Evolutionary conservation across 2,888 invertebrate genomes (phyloP).

Genomic region (Stenodera caucasica): DNA sequence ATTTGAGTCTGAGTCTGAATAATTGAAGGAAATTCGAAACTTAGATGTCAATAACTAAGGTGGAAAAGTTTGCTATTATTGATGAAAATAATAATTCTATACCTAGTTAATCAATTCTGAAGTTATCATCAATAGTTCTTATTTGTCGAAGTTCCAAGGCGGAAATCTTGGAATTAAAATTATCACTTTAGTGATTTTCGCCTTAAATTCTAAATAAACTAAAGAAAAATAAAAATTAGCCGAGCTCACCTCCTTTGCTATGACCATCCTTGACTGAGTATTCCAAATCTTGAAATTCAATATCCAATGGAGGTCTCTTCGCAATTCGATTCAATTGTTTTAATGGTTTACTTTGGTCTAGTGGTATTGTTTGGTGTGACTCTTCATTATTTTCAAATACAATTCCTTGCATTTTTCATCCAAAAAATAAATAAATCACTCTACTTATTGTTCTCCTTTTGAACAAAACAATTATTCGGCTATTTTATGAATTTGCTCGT

Average conservation of each 20-base stretch:
- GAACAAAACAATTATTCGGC: too few species aligned
- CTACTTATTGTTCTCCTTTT: too few species aligned
- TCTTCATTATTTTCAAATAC: slow-evolving; percentile 15
- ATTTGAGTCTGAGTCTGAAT: too few species aligned
- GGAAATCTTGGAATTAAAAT: background rate
- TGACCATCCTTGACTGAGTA: slow-evolving; percentile 57
- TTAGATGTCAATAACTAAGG: too few species aligned
- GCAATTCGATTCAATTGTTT: slow-evolving; percentile 47
- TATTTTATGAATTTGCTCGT: too few species aligned
- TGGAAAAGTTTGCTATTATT: background rate
- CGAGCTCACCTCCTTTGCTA: slow-evolving; percentile 40
- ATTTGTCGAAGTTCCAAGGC: background rate
- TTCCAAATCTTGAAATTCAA: slow-evolving; percentile 63
- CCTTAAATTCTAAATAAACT: background rate
- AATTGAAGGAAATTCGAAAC: too few species aligned
- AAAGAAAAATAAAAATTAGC: background rate
- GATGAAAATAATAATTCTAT: background rate
- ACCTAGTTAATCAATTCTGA: background rate
- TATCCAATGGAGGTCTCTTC: slow-evolving; percentile 62
- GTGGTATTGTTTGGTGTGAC: slow-evolving; percentile 9
- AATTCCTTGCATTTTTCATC: background rate
- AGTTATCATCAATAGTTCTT: background rate
- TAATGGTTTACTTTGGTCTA: slow-evolving; percentile 29
- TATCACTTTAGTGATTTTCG: background rate
- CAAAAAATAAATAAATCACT: too few species aligned